Conservation (phyloP, 2,113 vertebrate species). For the Speoplatyrhinus poulsoni region DNA sequence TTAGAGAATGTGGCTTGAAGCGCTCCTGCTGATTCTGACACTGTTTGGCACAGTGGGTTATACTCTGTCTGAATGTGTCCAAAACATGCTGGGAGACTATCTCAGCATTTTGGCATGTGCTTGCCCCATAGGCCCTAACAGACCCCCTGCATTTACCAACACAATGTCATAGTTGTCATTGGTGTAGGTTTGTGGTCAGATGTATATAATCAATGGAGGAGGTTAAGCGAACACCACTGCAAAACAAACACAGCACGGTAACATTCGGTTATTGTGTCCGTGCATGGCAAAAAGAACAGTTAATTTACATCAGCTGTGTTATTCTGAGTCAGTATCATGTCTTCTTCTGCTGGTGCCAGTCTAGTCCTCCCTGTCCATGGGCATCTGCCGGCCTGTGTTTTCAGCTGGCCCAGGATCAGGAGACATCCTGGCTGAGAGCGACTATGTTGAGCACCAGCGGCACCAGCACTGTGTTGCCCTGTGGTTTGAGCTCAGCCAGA, state of each 20-base stretch:
- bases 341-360: not conserved
- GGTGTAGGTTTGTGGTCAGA: constrained; percentile 36
- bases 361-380: not conserved
- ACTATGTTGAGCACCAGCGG: constrained; percentile 40
- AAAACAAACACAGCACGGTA: constrained; percentile 1
- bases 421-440: constrained; percentile 56
- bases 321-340: constrained; percentile 1
- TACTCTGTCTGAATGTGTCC: constrained; percentile 38
- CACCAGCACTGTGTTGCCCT: constrained; percentile 23
- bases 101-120: constrained; percentile 36
- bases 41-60: constrained; percentile 31
- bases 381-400: constrained; percentile 29
- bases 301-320: constrained; percentile 18
- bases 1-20: constrained; percentile 9
- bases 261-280: constrained; percentile 12
- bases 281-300: constrained; percentile 6
- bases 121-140: not conserved
- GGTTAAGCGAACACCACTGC: constrained; percentile 22
- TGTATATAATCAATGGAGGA: constrained; percentile 17
- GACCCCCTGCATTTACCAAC: not conserved
- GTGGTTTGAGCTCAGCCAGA: constrained; percentile 38
- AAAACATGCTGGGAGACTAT: constrained; percentile 26
- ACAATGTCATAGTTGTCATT: constrained; percentile 14
- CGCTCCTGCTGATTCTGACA: constrained; percentile 23
- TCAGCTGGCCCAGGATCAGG: constrained; percentile 40